Percentiles rank a stretch among this genome's conserved stretches.
Conservation (phyloP, 2,113 vertebrate genomes). For the Hyaena hyaena region DNA sequence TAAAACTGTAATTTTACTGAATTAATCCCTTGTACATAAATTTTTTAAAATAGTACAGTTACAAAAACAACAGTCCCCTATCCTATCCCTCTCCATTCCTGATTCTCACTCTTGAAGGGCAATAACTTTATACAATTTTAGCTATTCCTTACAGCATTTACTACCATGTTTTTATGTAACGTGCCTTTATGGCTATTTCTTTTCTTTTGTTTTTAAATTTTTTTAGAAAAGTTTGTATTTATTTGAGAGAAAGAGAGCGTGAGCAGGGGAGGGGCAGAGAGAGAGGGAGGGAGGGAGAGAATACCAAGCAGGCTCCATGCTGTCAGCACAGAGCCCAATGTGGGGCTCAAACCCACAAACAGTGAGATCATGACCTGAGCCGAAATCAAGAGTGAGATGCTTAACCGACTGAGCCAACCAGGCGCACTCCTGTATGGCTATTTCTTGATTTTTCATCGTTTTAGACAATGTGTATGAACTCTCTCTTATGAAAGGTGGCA, state of each 20-base stretch:
- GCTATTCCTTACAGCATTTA: background rate
- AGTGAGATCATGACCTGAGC: no score
- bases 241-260: no score
- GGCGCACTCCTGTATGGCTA: background rate
- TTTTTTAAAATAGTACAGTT: background rate
- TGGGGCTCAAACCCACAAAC: no score
- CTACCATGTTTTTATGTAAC: background rate
- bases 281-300: no score
- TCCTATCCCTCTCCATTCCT: background rate
- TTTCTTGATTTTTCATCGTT: background rate
- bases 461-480: background rate
- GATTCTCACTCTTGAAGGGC: background rate
- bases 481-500: background rate
- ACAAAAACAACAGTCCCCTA: background rate
- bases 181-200: background rate
- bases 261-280: no score
- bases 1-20: slow-evolving; percentile 12
- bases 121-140: background rate
- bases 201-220: no score
- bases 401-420: no score
- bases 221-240: no score
- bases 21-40: background rate
- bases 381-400: no score
- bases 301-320: no score
- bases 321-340: no score